phyloP scores from a whole-genome alignment of 2,113 vertebrate genomes.

The Globicephala melas region DNA sequence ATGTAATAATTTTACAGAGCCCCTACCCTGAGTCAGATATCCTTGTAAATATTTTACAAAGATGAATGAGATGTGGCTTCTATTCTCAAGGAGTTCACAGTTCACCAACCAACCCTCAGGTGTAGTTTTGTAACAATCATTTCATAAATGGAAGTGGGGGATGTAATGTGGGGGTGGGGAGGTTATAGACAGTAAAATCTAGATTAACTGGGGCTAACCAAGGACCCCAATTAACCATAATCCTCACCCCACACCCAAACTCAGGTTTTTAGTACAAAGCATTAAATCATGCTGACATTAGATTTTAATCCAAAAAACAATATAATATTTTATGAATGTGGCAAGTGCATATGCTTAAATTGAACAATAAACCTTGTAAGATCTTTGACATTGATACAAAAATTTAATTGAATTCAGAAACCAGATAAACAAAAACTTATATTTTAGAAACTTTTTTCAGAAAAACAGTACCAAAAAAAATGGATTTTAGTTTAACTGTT shows the following conservation, averaged over 20 bases:
- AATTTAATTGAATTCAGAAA: conserved; percentile 11
- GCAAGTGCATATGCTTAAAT: not conserved
- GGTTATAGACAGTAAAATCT: not conserved
- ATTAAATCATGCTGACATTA: not conserved
- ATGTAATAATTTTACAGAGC: not conserved
- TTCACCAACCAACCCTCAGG: not conserved
- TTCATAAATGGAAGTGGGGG: not conserved
- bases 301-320: not conserved
- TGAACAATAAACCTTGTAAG: not conserved
- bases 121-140: not conserved
- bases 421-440: not conserved
- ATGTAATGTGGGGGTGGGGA: too few species aligned
- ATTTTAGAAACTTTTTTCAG: not conserved
- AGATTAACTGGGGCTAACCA: not conserved
- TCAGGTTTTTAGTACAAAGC: not conserved
- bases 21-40: not conserved
- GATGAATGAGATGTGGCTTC: not conserved
- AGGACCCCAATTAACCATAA: not conserved
- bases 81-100: not conserved
- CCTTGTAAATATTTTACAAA: not conserved
- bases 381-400: not conserved
- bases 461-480: not conserved
- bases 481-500: not conserved
- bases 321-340: not conserved
- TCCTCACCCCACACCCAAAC: not conserved